Base-by-base conservation (phyloP, 2,113 vertebrate genomes). In the Dromiciops gliroides region DNA sequence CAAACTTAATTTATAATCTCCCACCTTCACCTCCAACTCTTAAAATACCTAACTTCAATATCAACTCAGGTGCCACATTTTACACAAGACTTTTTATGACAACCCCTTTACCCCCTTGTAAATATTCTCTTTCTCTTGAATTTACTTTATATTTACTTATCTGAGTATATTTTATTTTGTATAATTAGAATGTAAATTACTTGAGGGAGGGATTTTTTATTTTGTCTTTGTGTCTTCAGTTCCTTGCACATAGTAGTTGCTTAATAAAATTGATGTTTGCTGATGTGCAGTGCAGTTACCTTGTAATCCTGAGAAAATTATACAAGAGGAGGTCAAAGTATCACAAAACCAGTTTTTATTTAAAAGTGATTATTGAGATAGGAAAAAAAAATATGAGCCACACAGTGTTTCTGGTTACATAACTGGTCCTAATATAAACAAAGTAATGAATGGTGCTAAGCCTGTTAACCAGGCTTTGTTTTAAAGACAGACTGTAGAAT, bases 221-320 rank as follows among this genome's bases (percentile, higher is more conserved):
- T 83, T 44, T 83, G n/a, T 23, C 67, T 44, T 44, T 44, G 16
- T 44, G 44, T 83, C 67, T 83, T 83, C 31, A 44, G n/a, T 44
- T 83, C 5, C 67, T 83, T 6, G 14, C 16, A 44, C n/a, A 83
- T 2, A 8, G 67, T 19, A 83, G 5, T 1, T 44, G 6, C n/a
- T 83, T 44, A 83, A 23, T 44, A 83, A 83, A 83, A 83, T 44
- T 83, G 14, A 83, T 83, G 3, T 83, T 83, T 83, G n/a, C 44
- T 83, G 37, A 75, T 75, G 22, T 75, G n/a, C 67, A 2, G 44
- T 83, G 67, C n/a, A 83, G 8, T 19, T 19, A 22, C 92, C n/a
- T 94, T 95, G 75, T 90, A 60, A 94, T 92, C n/a, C 93, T 93
- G 92, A 96, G 60, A 96, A 97, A 89, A 94, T n/a, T 22, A 52